Percentiles rank a stretch among this genome's conserved stretches.
Conservation (phyloP, 2,797 vertebrate species). For the Anguilla anguilla region DNA sequence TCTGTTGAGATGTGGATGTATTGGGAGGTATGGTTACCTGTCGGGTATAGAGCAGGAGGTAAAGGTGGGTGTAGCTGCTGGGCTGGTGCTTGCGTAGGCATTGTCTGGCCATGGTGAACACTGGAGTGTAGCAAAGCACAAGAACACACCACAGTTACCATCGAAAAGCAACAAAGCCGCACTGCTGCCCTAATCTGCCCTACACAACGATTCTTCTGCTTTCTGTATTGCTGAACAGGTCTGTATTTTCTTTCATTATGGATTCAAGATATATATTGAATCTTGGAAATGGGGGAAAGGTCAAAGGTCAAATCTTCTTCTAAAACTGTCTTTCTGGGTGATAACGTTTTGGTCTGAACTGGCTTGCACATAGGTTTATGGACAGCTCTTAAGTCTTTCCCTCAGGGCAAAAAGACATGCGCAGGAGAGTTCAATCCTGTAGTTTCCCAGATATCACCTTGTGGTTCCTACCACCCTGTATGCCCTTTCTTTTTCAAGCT, state of each 20-base stretch:
- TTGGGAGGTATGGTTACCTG: slow-evolving; percentile 70
- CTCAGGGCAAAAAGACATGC: not conserved
- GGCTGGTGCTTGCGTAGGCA: slow-evolving; percentile 83
- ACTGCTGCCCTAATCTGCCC: not conserved
- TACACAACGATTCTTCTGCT: not conserved
- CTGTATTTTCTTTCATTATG: not conserved
- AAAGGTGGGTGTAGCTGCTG: slow-evolving; percentile 83
- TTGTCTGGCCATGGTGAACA: slow-evolving; percentile 93
- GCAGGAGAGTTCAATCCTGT: too few species aligned
- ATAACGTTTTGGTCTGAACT: not conserved
- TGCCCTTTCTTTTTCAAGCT: too few species aligned
- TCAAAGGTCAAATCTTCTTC: too few species aligned
- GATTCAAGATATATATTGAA: not conserved
- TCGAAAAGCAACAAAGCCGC: not conserved
- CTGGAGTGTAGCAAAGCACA: slow-evolving; percentile 60
- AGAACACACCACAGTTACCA: not conserved
- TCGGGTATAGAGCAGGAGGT: slow-evolving; percentile 83
- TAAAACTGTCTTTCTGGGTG: not conserved
- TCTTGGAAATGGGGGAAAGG: not conserved
- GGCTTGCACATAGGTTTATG: not conserved
- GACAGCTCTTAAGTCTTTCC: not conserved
- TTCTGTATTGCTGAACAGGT: not conserved
- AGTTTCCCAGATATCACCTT: too few species aligned
- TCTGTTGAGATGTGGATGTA: not conserved
- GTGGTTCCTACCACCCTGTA: too few species aligned